Percentiles rank a stretch among this genome's conserved stretches.
Evolutionary conservation across 2,797 vertebrate genomes (phyloP).

Genomic region (Pteropus rufus): DNA sequence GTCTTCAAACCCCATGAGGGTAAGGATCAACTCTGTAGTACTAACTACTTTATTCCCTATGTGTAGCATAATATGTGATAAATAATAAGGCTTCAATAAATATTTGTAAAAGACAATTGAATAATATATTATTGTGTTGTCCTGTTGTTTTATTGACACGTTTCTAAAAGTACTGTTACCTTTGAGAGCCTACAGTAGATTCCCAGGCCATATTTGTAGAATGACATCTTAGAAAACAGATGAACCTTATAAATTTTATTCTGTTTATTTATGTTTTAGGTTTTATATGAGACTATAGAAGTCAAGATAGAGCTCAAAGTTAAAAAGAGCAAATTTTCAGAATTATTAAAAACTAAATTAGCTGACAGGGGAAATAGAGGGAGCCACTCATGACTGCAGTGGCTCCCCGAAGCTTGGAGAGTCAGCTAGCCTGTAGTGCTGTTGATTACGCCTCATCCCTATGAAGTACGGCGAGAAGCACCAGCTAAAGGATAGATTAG

Average conservation of each 20-base stretch:
- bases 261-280: neutral
- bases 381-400: neutral
- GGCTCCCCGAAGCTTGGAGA: neutral
- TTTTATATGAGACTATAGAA: neutral
- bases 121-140: neutral
- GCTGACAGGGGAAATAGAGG: neutral
- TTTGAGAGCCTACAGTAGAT: neutral
- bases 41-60: neutral
- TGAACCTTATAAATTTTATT: neutral
- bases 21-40: neutral
- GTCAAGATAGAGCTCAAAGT: neutral
- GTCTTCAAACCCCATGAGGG: neutral
- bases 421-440: neutral
- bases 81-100: conserved; percentile 48
- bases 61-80: neutral
- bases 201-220: neutral
- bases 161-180: neutral
- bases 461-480: neutral
- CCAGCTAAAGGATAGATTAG: neutral
- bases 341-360: neutral
- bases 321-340: neutral
- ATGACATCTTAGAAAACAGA: conserved; percentile 3
- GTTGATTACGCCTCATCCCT: fast-evolving
- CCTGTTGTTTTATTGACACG: neutral
- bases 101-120: neutral